These are phyloP conservation scores for Bolinopsis microptera DNA, from an alignment of 37 sponge, comb jelly and placozoan genomes.

Conservation along the genomic window DNA sequence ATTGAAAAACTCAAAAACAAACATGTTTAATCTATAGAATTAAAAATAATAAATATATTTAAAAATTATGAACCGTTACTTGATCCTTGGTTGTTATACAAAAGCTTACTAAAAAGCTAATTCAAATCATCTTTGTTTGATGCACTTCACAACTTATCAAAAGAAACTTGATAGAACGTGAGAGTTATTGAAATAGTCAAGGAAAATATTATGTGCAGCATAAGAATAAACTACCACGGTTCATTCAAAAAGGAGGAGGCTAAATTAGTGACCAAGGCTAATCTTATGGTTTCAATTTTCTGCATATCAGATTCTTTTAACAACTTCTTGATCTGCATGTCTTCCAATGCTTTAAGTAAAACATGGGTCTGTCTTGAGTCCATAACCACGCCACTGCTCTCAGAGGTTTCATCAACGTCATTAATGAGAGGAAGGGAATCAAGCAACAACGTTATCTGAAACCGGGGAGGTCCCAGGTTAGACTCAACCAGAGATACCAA, in stretches of 20 bases:
- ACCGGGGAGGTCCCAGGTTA: constrained; percentile 44
- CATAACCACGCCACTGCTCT: constrained; percentile 2
- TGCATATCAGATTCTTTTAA: constrained; percentile 45
- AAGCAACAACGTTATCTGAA: constrained; percentile 41
- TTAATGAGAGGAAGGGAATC: constrained; percentile 58
- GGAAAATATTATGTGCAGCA: no score
- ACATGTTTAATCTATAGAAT: no score
- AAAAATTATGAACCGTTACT: no score
- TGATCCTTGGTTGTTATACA: no score
- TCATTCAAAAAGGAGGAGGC: constrained; percentile 56
- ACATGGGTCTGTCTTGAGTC: neutral
- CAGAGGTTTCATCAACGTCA: neutral
- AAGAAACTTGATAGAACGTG: no score
- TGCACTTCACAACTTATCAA: no score
- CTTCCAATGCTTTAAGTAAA: constrained; percentile 38
- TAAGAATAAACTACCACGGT: neutral
- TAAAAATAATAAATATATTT: no score
- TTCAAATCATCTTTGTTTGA: no score
- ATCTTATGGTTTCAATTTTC: constrained; percentile 54
- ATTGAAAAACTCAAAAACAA: no score
- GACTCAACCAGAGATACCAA: constrained; percentile 61
- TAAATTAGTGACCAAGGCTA: constrained; percentile 40
- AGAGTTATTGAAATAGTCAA: no score
- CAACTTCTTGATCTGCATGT: constrained; percentile 53
- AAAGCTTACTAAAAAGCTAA: no score